Evolutionary conservation across 2,888 invertebrate genomes (phyloP), one percentile per base, ranked within the genome.

Genomic region (Drosophila putrida): DNA sequence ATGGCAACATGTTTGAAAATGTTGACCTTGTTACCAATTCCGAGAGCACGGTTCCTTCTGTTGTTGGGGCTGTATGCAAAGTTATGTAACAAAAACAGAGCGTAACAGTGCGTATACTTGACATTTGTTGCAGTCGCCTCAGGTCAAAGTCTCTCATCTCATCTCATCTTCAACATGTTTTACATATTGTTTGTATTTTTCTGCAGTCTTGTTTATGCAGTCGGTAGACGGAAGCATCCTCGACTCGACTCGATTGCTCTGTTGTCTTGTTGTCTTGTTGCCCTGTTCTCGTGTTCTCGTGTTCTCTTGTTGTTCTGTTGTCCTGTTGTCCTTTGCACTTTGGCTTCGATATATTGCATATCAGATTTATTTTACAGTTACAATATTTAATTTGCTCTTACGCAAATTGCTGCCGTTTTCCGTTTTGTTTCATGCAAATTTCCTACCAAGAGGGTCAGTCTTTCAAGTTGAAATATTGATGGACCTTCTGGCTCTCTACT

Each of bases 361-460:
- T 81, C 82, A 77, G 84, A 87, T 87, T 81, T 81, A 81, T 87
- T 71, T 80, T 71, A 69, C 78, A 82, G 88, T 71, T 75, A 84
- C 85, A 89, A 82, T 89, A 85, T 85, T 85, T 89, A 75, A 85
- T 82, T 89, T 87, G 71, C 80, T 80, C 80, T 82, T 71, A 79
- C 75, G 80, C 86, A 88, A 84, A 84, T 79, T 84, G 88, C 73
- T 78, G 66, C 65, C 85, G 71, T 76, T 79, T 77, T 60, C 63
- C 63, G 53, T 68, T 85, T 71, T 74, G 58, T 55, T 53, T 59
- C 47, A 77, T 85, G 79, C 64, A 78, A 81, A 81, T 81, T 66
- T 66, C 27, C 35, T 5, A 20, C 47, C 41, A 41, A 9, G 6
- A 39, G 47, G 54, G 38, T 53, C 76, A 61, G 46, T 60, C 58